Evolutionary conservation across 2,113 vertebrate genomes (phyloP), one percentile per base, ranked within the genome.

Genomic region (Hyla sarda): DNA sequence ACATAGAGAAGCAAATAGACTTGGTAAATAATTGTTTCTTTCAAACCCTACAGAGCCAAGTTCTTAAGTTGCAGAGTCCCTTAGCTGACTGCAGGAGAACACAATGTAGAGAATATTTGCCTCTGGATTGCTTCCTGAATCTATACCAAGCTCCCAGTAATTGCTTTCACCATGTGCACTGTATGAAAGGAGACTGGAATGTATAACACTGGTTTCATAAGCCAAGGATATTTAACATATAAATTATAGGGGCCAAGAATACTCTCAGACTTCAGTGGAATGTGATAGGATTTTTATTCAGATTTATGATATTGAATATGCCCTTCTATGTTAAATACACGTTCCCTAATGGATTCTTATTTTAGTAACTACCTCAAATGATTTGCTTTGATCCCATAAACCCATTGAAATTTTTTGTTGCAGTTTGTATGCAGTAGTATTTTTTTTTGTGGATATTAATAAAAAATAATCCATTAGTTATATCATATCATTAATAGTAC

Each of bases 1-100:
- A 58, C 34, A 30, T 74, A 60, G 34, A 56, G 71, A 48, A 37
- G 28, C 56, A 54, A 60, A 83, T 58, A 75, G 82, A 25, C 34
- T 25, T 14, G 12, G 82, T 60, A 84, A 84, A 83, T 73, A 83
- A 75, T 74, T 84, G 48, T 60, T 47, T 60, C 82, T 28, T 74
- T 54, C 50, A 45, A 41, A 56, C 74, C 81, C 58, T 54, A 45
- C 62, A 23, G 50, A 60, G 50, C n/a, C 71, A 28, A 47, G 9
- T 45, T 28, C 69, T 72, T 52, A 28, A 75, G 52, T 84, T 45
- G n/a, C 50, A 60, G 82, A 58, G 14, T 54, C n/a, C 50, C 52
- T 45, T 74, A 73, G 82, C 28, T 74, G 52, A 41, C 50, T 84
- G 52, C 14, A 84, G n/a, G 71, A 58, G 30, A 74, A 45, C 69